phyloP scores from a whole-genome alignment of 2,797 vertebrate genomes.

The Centropyge bicolor region DNA sequence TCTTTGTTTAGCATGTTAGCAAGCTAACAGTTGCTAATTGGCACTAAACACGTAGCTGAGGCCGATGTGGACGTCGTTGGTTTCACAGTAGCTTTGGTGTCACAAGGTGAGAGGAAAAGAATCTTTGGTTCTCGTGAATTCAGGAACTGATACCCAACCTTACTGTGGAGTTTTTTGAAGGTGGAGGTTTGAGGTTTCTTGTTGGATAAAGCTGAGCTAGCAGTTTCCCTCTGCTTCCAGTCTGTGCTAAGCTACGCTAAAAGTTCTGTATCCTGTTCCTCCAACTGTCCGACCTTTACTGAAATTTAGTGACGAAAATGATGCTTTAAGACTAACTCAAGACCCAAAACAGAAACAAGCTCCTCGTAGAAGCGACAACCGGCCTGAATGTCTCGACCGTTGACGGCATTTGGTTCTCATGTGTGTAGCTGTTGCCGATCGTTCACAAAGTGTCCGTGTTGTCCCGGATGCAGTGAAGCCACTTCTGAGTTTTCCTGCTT shows the following conservation, averaged over 20 bases:
- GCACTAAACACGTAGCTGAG: no score
- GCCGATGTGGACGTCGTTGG: no score
- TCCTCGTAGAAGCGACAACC: neutral
- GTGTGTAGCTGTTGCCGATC: neutral
- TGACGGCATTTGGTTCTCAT: neutral
- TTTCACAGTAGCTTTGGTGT: no score
- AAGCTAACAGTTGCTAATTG: no score
- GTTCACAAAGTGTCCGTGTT: neutral
- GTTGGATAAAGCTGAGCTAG: neutral
- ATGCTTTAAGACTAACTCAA: neutral
- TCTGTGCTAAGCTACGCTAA: neutral
- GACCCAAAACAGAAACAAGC: neutral
- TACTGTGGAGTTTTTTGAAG: neutral
- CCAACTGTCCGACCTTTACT: no score
- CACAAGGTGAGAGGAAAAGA: no score
- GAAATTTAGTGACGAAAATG: neutral
- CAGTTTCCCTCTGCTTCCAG: neutral
- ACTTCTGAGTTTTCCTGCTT: conserved; percentile 4
- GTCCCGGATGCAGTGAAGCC: neutral
- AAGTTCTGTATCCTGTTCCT: neutral
- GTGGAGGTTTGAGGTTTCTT: no score
- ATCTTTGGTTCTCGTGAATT: no score
- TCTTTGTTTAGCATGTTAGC: no score
- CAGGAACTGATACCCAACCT: neutral
- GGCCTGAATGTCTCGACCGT: rapidly evolving